Percentiles rank a stretch among this genome's conserved stretches.
phyloP scores from a whole-genome alignment of 2,113 vertebrate genomes.

The Dasyurus viverrinus region DNA sequence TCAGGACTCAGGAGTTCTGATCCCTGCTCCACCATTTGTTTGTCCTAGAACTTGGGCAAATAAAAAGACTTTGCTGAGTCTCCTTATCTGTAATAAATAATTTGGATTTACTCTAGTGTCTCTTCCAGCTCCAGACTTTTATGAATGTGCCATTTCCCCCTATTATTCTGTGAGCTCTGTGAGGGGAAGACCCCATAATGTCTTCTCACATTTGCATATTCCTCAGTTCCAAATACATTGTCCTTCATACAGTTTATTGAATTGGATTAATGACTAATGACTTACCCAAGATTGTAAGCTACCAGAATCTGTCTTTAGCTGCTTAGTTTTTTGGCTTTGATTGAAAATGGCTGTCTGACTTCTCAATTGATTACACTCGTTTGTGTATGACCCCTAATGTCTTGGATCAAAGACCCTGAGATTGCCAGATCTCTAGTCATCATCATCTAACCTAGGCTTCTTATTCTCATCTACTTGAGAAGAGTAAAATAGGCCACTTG shows the following conservation, averaged over 20 bases:
- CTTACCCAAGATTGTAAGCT: not conserved
- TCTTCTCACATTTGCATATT: not conserved
- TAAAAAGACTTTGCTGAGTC: not conserved
- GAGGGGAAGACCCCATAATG: not conserved
- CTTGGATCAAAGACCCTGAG: not conserved
- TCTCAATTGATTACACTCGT: not conserved
- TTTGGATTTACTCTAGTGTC: not conserved
- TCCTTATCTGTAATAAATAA: not conserved
- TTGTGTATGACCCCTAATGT: not conserved
- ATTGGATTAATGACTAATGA: not conserved
- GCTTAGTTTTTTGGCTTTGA: not conserved
- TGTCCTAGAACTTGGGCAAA: not conserved
- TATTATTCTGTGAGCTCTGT: not conserved
- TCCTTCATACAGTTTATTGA: not conserved
- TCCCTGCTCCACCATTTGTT: not conserved
- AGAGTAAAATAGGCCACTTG: not conserved
- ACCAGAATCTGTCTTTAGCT: not conserved
- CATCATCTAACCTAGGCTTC: not conserved
- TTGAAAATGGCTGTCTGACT: not conserved
- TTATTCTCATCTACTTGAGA: not conserved
- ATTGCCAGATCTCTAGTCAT: not conserved
- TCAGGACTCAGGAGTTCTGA: not conserved
- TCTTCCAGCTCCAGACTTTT: no score
- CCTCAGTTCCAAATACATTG: not conserved
- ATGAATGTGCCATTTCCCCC: not conserved